phyloP scores from a whole-genome alignment of 2,113 vertebrate species.

The Cyanoramphus novaezelandiae region DNA sequence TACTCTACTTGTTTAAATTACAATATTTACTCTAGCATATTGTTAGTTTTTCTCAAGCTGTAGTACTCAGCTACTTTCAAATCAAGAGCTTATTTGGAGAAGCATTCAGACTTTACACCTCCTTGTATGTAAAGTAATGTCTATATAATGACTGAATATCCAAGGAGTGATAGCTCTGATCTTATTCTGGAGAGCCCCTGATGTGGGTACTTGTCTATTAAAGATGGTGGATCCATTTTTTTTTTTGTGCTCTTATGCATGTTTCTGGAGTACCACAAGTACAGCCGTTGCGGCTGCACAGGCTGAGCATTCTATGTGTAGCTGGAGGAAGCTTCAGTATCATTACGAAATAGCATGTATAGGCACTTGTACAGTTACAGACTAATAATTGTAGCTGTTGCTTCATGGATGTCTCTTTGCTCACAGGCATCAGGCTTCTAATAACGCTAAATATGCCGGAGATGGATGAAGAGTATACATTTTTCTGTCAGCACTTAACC shows the following conservation, averaged over 20 bases:
- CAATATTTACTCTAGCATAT: background rate
- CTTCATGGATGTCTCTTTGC: background rate
- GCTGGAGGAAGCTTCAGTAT: background rate
- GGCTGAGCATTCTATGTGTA: background rate
- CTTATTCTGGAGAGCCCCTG: background rate
- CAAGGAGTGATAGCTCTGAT: background rate
- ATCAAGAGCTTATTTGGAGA: background rate
- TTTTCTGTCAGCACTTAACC: background rate
- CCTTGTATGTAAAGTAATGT: background rate
- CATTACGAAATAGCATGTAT: fast-evolving
- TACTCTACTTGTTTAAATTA: background rate
- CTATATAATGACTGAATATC: fast-evolving
- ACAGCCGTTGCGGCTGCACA: background rate
- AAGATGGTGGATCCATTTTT: fast-evolving
- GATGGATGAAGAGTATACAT: background rate
- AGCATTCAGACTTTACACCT: background rate
- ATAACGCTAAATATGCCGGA: background rate
- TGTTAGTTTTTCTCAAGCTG: background rate
- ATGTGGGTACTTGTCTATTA: fast-evolving
- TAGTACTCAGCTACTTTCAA: background rate
- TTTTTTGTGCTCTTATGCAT: background rate
- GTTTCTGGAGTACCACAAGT: background rate
- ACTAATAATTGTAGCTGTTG: background rate
- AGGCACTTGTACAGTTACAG: background rate
- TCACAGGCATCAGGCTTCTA: background rate